A percentile compares a stretch with the other conserved stretches of the same genome.
Conservation (phyloP, 2,113 vertebrate species). For the Xiphorhynchus elegans region DNA sequence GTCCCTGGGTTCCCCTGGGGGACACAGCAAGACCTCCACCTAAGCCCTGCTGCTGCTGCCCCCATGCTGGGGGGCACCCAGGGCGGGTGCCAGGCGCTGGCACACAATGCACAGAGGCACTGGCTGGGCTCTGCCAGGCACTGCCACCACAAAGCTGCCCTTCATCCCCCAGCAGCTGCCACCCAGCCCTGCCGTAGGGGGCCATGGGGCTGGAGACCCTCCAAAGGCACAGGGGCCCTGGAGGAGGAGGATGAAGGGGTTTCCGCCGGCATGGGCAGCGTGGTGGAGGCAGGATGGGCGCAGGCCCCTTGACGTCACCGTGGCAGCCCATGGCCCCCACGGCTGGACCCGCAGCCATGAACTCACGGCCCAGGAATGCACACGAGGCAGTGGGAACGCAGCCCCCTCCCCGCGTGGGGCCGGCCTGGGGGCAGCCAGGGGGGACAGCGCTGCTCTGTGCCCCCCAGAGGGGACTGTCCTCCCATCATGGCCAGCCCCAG, state of each 20-base stretch:
- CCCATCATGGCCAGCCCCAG: fast-evolving
- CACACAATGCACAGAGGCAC: slow-evolving; percentile 27
- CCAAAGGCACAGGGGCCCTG: fast-evolving
- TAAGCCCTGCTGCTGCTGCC: neutral
- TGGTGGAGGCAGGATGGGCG: slow-evolving; percentile 24
- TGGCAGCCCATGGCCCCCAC: neutral
- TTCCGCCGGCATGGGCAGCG: neutral
- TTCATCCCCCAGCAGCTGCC: slow-evolving; percentile 16
- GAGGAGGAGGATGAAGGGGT: neutral
- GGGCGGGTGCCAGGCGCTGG: neutral
- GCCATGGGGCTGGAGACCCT: neutral
- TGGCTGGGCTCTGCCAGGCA: slow-evolving; percentile 11
- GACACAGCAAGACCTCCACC: neutral
- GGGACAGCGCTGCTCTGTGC: neutral
- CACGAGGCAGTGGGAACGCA: neutral
- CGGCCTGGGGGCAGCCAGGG: neutral
- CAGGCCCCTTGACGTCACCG: slow-evolving; percentile 25
- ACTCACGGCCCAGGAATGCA: slow-evolving; percentile 62
- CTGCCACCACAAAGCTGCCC: slow-evolving; percentile 21
- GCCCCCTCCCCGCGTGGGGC: neutral
- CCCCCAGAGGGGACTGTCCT: neutral
- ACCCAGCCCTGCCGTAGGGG: fast-evolving
- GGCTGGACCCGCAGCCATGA: slow-evolving; percentile 16
- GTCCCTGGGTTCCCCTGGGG: fast-evolving
- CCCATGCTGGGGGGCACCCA: fast-evolving